Percentiles rank a stretch among this genome's conserved stretches.
phyloP scores from a whole-genome alignment of 1,140 invertebrate genomes.

The Zaprionus ghesquierei region DNA sequence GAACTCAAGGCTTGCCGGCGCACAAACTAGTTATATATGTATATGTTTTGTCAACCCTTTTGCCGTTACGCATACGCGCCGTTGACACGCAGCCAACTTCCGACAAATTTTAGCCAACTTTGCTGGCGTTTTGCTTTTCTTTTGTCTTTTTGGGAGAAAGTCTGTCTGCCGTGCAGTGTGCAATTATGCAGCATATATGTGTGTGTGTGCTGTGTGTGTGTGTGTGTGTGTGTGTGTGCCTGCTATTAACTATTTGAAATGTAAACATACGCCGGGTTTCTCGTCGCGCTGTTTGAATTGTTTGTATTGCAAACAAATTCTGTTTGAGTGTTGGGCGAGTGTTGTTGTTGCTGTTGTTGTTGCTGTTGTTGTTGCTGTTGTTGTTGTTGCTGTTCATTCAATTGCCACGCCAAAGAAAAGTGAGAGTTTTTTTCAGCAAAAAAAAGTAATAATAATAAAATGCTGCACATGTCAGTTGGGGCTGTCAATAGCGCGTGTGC shows the following conservation, averaged over 20 bases:
- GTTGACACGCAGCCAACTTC: slow-evolving; percentile 60
- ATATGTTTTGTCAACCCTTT: slow-evolving; percentile 4
- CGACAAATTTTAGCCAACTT: slow-evolving; percentile 39
- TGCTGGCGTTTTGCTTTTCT: slow-evolving; percentile 22
- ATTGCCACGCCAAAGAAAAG: slow-evolving; percentile 71
- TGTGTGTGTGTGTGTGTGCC: slow-evolving; percentile 17
- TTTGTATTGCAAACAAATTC: slow-evolving; percentile 77
- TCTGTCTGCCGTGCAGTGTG: slow-evolving; percentile 52
- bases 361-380: too few species aligned
- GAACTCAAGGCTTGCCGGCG: neutral
- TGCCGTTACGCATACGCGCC: slow-evolving; percentile 64
- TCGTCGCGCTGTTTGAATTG: slow-evolving; percentile 59
- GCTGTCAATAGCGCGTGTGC: slow-evolving; percentile 64
- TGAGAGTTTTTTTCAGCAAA: slow-evolving; percentile 64
- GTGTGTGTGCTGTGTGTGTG: slow-evolving; percentile 15
- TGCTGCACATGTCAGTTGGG: slow-evolving; percentile 66
- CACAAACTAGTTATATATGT: neutral
- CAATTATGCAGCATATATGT: slow-evolving; percentile 53
- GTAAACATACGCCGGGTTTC: slow-evolving; percentile 43
- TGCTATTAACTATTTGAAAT: slow-evolving; percentile 45
- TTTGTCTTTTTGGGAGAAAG: slow-evolving; percentile 64
- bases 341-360: too few species aligned
- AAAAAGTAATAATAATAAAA: slow-evolving; percentile 6
- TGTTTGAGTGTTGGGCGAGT: slow-evolving; percentile 47
- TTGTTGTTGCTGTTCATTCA: slow-evolving; percentile 45